Percentiles rank a stretch among this genome's conserved stretches.
phyloP scores from a whole-genome alignment of 2,113 vertebrate genomes.

The Notarius lentiginosus region DNA sequence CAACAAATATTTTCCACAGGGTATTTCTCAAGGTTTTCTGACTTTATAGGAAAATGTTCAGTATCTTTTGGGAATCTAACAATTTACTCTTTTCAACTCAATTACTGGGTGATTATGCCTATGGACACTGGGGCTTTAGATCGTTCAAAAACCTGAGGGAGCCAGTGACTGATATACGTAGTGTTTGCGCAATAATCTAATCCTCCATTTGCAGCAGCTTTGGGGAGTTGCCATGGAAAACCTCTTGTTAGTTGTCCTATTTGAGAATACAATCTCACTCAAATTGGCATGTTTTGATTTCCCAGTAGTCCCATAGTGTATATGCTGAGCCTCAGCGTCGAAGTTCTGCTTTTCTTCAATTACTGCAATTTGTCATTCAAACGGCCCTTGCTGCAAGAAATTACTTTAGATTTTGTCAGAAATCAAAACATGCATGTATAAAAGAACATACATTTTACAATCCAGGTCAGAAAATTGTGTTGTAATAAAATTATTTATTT shows the following conservation, averaged over 20 bases:
- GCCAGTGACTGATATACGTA: conserved; percentile 41
- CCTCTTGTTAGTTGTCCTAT: conserved; percentile 56
- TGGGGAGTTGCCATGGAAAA: conserved; percentile 39
- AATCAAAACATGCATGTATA: conserved; percentile 13
- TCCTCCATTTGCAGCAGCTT: conserved; percentile 56
- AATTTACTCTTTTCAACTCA: conserved; percentile 68
- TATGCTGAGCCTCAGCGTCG: conserved; percentile 42
- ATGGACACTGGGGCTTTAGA: conserved; percentile 60
- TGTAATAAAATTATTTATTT: background rate
- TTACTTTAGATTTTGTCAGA: conserved; percentile 21
- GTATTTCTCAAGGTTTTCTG: conserved; percentile 43
- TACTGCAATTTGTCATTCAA: conserved; percentile 52
- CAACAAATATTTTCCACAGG: conserved; percentile 47
- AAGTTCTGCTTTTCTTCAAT: conserved; percentile 49
- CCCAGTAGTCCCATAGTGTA: conserved; percentile 47
- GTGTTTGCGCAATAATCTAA: conserved; percentile 52
- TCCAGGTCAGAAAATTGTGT: conserved; percentile 22
- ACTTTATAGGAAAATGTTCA: conserved; percentile 59
- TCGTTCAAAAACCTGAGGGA: conserved; percentile 37
- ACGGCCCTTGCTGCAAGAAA: conserved; percentile 20
- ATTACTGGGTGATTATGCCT: conserved; percentile 67
- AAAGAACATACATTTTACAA: conserved; percentile 1
- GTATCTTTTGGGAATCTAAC: conserved; percentile 62
- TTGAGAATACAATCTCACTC: conserved; percentile 57
- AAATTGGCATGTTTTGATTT: conserved; percentile 59